These are phyloP conservation scores for Epinotia nisella DNA, from an alignment of 2,888 invertebrate species.

Conservation along the genomic window DNA sequence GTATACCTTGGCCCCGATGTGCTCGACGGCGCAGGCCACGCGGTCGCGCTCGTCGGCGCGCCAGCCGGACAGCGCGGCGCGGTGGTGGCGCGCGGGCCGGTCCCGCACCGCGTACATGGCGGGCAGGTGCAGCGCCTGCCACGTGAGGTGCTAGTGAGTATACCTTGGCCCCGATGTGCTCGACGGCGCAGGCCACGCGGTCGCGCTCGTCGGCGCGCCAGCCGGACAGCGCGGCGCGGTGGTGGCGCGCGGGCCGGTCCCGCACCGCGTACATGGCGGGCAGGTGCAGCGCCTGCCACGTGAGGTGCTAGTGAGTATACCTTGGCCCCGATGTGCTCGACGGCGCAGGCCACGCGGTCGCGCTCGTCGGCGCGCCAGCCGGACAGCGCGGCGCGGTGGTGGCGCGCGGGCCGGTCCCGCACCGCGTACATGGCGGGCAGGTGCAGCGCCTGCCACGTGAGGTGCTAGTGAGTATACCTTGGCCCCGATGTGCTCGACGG, in stretches of 20 bases:
- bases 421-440: conserved; percentile 90
- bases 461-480: too few relatives aligned
- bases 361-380: conserved; percentile 97
- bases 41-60: conserved; percentile 92
- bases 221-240: conserved; percentile 94
- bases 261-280: conserved; percentile 89
- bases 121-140: conserved; percentile 97
- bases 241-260: conserved; percentile 89
- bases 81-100: conserved; percentile 89
- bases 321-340: conserved; percentile 90
- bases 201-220: conserved; percentile 95
- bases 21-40: conserved; percentile 93
- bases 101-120: conserved; percentile 87
- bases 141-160: too few relatives aligned
- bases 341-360: conserved; percentile 91
- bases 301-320: too few relatives aligned
- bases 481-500: conserved; percentile 92
- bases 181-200: conserved; percentile 93
- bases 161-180: too few relatives aligned
- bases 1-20: too few relatives aligned
- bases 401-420: conserved; percentile 89
- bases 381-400: conserved; percentile 92
- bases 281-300: conserved; percentile 97
- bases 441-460: conserved; percentile 97
- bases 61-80: conserved; percentile 95